These are phyloP conservation scores for Actinemys pallida DNA, from an alignment of 2,113 vertebrate species.

Conservation along the genomic window DNA sequence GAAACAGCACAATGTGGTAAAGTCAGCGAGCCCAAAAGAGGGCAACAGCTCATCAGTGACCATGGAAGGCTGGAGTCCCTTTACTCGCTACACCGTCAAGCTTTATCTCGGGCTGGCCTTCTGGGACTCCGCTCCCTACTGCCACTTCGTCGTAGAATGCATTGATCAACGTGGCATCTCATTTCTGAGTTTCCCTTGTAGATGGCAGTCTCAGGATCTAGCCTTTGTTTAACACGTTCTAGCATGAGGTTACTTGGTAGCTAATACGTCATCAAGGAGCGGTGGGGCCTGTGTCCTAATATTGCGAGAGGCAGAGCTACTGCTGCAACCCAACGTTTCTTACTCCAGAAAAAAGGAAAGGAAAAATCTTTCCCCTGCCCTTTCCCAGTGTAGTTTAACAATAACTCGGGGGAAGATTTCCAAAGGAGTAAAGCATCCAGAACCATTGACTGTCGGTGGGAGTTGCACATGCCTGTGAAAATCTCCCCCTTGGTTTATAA, in stretches of 20 bases:
- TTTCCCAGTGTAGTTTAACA: neutral
- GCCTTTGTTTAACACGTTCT: neutral
- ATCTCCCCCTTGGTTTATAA: neutral
- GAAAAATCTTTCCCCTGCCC: neutral
- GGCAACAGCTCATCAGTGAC: neutral
- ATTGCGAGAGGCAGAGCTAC: neutral
- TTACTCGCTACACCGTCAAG: neutral
- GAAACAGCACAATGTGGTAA: slow-evolving; percentile 24
- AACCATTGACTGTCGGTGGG: neutral
- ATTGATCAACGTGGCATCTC: rapidly evolving
- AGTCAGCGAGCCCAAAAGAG: neutral
- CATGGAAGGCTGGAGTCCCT: neutral
- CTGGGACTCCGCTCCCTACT: neutral
- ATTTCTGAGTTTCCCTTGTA: neutral
- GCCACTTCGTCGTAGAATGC: neutral
- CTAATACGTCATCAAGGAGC: neutral
- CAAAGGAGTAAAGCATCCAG: neutral
- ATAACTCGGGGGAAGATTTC: neutral
- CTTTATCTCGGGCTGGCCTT: neutral
- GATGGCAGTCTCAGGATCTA: neutral
- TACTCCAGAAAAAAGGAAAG: neutral
- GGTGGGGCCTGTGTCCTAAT: neutral
- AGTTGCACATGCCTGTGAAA: neutral
- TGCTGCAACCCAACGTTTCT: neutral
- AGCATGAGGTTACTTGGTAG: neutral